Conservation (phyloP, 2,113 vertebrate species). For the Cyanocitta stelleri region DNA sequence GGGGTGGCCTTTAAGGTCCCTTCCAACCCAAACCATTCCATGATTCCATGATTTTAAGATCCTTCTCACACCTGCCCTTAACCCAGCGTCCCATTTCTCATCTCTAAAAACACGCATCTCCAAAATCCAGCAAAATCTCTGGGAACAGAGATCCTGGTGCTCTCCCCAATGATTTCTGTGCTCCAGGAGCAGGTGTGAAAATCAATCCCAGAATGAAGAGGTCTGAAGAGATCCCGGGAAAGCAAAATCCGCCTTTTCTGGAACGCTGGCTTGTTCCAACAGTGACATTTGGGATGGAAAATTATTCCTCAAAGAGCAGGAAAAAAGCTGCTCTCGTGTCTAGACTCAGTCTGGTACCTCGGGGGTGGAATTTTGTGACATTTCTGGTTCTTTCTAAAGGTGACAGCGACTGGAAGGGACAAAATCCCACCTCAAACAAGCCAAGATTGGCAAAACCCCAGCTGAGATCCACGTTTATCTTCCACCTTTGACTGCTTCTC, state of each 20-base stretch:
- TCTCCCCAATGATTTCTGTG: background rate
- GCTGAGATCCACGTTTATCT: fast-evolving
- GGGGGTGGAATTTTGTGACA: background rate
- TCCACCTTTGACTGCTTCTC: background rate
- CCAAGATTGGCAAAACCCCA: background rate
- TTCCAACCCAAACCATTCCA: background rate
- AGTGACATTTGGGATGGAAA: background rate
- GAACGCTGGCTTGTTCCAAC: fast-evolving
- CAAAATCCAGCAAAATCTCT: background rate
- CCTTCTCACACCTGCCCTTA: background rate
- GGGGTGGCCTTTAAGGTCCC: background rate
- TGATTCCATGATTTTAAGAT: background rate
- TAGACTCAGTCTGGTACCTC: background rate
- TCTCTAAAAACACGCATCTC: fast-evolving
- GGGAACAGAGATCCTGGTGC: background rate
- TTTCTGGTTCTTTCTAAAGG: background rate
- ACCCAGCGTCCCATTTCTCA: fast-evolving
- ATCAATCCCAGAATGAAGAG: fast-evolving
- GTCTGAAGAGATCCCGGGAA: background rate
- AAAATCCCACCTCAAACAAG: background rate
- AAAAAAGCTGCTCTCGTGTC: background rate
- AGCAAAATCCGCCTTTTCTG: fast-evolving
- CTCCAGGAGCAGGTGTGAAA: background rate
- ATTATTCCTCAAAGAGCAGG: background rate
- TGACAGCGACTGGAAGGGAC: background rate